These are phyloP conservation scores for Hippocampus barbouri DNA, from an alignment of 2,113 vertebrate species.

Conservation along the genomic window DNA sequence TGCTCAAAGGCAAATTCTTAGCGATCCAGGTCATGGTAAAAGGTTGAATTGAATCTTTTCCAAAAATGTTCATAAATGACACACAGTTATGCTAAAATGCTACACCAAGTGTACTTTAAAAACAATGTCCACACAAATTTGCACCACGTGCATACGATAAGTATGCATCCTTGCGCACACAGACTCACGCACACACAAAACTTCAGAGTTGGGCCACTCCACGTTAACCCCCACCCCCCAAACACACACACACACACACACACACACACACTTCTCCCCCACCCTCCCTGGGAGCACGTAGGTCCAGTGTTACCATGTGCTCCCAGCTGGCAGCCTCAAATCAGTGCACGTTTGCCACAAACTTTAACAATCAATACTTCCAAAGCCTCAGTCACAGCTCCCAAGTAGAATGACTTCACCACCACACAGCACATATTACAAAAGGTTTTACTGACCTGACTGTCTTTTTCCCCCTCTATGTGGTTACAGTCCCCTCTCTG, in stretches of 20 bases:
- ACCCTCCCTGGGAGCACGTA: neutral
- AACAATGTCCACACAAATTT: neutral
- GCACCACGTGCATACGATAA: slow-evolving; percentile 42
- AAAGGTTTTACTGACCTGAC: slow-evolving; percentile 75
- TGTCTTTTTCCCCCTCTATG: slow-evolving; percentile 60
- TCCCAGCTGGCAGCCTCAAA: slow-evolving; percentile 72
- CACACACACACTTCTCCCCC: neutral
- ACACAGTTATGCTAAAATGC: neutral
- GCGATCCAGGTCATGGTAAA: neutral
- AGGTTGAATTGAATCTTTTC: neutral
- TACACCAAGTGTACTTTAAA: neutral
- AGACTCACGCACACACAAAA: slow-evolving; percentile 11
- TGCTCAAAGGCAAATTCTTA: neutral
- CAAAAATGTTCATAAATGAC: neutral
- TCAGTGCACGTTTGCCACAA: slow-evolving; percentile 73
- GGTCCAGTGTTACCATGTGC: slow-evolving; percentile 59
- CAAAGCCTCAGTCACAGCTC: slow-evolving; percentile 49
- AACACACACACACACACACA: slow-evolving; percentile 22
- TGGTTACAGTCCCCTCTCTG: slow-evolving; percentile 70
- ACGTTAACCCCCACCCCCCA: slow-evolving; percentile 29
- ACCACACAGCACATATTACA: slow-evolving; percentile 52
- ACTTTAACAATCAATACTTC: slow-evolving; percentile 79
- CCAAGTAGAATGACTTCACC: slow-evolving; percentile 46
- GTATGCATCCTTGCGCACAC: slow-evolving; percentile 14
- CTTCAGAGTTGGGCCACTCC: slow-evolving; percentile 54